Percentiles rank a stretch among this genome's conserved stretches.
Conservation (phyloP, 2,888 invertebrate genomes). For the Siphlonurus alternatus region DNA sequence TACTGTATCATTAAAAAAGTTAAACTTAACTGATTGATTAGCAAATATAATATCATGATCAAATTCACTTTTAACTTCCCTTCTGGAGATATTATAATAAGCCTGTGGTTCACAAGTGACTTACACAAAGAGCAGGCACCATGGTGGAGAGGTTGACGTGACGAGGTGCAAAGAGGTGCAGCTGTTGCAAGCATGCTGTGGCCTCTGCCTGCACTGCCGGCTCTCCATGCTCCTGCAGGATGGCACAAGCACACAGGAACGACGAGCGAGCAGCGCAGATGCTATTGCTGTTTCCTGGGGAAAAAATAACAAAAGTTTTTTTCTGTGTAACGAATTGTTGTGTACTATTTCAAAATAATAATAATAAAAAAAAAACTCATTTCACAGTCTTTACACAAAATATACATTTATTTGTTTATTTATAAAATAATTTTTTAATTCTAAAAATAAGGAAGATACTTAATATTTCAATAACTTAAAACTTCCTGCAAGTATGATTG, state of each 20-base stretch:
- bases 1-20: no score
- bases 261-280: constrained; percentile 64
- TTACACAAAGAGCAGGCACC: constrained; percentile 82
- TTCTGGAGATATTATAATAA: no score
- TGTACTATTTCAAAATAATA: no score
- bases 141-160: constrained; percentile 85
- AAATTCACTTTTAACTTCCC: no score
- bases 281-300: constrained; percentile 47
- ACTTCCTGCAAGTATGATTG: no score
- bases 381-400: no score
- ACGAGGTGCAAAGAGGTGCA: constrained; percentile 92
- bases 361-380: not conserved
- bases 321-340: no score
- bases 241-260: constrained; percentile 83
- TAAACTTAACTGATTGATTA: no score
- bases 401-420: not conserved
- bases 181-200: constrained; percentile 86
- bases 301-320: not conserved
- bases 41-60: no score
- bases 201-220: constrained; percentile 91
- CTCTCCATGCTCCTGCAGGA: constrained; percentile 78
- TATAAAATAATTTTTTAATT: not conserved
- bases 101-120: no score
- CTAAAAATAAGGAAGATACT: no score
- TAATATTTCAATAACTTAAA: no score